Evolutionary conservation across 2,888 invertebrate species (phyloP).

Genomic region (Apomyelois bistriatella): DNA sequence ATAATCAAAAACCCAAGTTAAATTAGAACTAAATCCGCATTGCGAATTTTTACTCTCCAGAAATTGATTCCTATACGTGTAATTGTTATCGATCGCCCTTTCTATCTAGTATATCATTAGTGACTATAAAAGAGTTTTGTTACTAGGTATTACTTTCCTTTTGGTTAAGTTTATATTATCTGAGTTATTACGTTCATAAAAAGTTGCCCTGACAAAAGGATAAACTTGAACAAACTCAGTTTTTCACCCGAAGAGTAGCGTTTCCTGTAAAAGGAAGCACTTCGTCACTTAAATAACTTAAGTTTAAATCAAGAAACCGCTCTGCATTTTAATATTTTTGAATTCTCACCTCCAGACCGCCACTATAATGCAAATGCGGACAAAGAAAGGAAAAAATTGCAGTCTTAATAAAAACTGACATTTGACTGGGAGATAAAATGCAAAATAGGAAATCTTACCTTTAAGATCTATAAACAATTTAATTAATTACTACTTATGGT

Average conservation of each 20-base stretch:
- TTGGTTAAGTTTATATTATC: not conserved
- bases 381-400: not conserved
- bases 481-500: too few species aligned
- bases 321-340: constrained; percentile 26
- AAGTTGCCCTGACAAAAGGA: not conserved
- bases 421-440: not conserved
- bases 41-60: too few species aligned
- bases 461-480: too few species aligned
- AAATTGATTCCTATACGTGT: too few species aligned
- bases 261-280: constrained; percentile 29
- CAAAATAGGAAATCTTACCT: not conserved
- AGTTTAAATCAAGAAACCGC: constrained; percentile 27
- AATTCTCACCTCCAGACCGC: constrained; percentile 19
- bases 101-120: too few species aligned
- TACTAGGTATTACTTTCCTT: too few species aligned
- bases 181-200: not conserved
- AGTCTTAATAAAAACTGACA: not conserved
- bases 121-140: too few species aligned
- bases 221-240: not conserved
- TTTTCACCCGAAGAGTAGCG: constrained; percentile 11
- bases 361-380: constrained; percentile 15
- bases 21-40: too few species aligned
- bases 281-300: constrained; percentile 32
- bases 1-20: too few species aligned
- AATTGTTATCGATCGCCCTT: too few species aligned